Base-by-base conservation (phyloP, 1,140 invertebrate genomes). In the Hirudo medicinalis region DNA sequence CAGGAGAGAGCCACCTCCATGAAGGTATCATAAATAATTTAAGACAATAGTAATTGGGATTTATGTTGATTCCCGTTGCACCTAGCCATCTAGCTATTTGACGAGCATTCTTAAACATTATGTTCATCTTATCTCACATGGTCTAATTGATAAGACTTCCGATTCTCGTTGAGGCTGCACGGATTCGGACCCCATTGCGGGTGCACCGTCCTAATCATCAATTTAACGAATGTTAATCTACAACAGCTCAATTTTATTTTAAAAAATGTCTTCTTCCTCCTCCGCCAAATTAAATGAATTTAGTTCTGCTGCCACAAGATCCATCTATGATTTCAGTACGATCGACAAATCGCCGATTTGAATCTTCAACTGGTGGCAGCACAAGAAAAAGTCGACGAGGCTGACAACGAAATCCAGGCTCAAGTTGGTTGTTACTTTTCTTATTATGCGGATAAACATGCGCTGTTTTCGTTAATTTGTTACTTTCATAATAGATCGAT, bases 351-450 rank as follows among this genome's bases (percentile, higher is more conserved):
- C 68, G 76, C 77, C 54, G 81, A 82, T 73, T 74, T 78, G 32
- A 74, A 75, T 70, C 78, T 80, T 74, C 76, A 78, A 67, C 57
- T 78, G 70, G 81, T 82, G 43, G 76, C 78, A 60, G 54, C 80
- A 20, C 75, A 76, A 73, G 80, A 82, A 74, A 75, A 77, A 75
- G 76, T 81, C 22, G 81, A 82, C 54, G 80, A 82, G 63, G 75
- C 77, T 54, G 77, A 78, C n/a, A 77, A 78, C 29, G 71, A 75
- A 32, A 76, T 78, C 25, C 73, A 75, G 25, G 71, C 76, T 27
- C 78, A 78, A 75, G 80, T 82, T 73, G 75, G 63, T 63, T 63
- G n/a, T n/a, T n/a, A n/a, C n/a, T n/a, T 20, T 63, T 25, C 5
- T 25, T 5, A 27, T 63, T 2, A 17, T 49, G 43, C 9, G 43